Evolutionary conservation across 2,888 invertebrate species (phyloP).

Genomic region (Mellilla xanthometata): DNA sequence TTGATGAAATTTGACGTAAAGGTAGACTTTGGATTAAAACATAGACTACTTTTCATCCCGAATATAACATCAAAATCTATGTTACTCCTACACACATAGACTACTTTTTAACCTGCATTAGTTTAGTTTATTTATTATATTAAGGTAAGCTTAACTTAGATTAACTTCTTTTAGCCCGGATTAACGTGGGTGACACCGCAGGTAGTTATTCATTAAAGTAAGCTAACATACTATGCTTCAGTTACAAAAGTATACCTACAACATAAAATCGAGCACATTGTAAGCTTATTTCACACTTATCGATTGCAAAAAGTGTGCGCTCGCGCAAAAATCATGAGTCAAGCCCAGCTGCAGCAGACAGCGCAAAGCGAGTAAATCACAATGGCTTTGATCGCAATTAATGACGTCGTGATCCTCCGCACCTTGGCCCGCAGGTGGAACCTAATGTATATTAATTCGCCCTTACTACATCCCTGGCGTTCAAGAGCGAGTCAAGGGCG

Average conservation of each 20-base stretch:
- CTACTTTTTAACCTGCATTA: too few relatives aligned
- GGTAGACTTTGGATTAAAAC: too few relatives aligned
- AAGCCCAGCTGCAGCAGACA: conserved; percentile 69
- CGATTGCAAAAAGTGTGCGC: conserved; percentile 21
- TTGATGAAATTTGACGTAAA: too few relatives aligned
- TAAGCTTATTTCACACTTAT: conserved; percentile 26
- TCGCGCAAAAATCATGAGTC: conserved; percentile 59
- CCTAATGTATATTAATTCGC: conserved; percentile 36
- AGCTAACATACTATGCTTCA: too few relatives aligned
- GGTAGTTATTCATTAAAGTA: too few relatives aligned
- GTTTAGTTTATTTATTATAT: too few relatives aligned
- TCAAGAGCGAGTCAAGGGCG: conserved; percentile 10
- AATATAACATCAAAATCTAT: too few relatives aligned
- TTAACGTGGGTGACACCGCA: too few relatives aligned
- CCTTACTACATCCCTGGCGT: conserved; percentile 34
- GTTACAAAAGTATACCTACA: background rate
- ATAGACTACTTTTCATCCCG: too few relatives aligned
- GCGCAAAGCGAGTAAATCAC: conserved; percentile 66
- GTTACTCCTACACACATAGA: too few relatives aligned
- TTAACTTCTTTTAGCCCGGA: too few relatives aligned
- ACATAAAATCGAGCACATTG: conserved; percentile 15
- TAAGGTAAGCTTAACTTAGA: too few relatives aligned
- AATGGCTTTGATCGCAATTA: conserved; percentile 60
- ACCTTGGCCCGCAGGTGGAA: conserved; percentile 29
- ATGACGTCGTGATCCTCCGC: conserved; percentile 49